phyloP scores from a whole-genome alignment of 2,113 vertebrate genomes.

The Bubo bubo region DNA sequence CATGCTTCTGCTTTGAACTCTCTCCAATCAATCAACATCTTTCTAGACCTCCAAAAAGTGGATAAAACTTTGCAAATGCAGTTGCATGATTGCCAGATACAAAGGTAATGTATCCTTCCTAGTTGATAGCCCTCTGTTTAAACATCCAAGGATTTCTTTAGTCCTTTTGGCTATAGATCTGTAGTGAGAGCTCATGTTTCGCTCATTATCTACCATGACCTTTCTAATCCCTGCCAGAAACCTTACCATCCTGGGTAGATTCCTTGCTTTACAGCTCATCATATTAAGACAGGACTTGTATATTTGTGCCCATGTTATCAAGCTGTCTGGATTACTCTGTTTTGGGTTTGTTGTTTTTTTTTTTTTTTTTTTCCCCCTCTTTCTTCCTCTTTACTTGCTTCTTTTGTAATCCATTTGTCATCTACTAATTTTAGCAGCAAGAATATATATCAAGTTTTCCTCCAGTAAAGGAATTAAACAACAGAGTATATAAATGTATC shows the following conservation, averaged over 20 bases:
- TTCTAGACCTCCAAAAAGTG: neutral
- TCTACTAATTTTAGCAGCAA: neutral
- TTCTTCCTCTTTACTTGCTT: neutral
- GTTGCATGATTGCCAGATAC: neutral
- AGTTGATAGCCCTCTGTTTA: neutral
- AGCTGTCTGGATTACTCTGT: neutral
- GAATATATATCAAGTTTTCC: neutral
- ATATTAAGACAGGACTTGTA: neutral
- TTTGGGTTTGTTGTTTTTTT: neutral
- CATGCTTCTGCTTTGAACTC: neutral
- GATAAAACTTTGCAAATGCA: neutral
- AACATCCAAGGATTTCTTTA: neutral
- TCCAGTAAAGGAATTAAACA: neutral
- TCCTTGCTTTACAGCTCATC: neutral
- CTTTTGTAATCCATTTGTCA: neutral
- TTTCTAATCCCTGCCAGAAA: neutral
- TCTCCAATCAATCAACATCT: neutral
- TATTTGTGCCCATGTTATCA: neutral
- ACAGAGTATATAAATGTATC: neutral
- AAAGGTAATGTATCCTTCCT: neutral
- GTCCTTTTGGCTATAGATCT: neutral
- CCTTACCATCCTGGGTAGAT: neutral
- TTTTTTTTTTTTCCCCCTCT: rapidly evolving
- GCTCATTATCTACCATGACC: neutral
- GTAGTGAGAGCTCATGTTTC: neutral